phyloP scores from a whole-genome alignment of 2,888 invertebrate genomes.

The Podabrus alpinus region DNA sequence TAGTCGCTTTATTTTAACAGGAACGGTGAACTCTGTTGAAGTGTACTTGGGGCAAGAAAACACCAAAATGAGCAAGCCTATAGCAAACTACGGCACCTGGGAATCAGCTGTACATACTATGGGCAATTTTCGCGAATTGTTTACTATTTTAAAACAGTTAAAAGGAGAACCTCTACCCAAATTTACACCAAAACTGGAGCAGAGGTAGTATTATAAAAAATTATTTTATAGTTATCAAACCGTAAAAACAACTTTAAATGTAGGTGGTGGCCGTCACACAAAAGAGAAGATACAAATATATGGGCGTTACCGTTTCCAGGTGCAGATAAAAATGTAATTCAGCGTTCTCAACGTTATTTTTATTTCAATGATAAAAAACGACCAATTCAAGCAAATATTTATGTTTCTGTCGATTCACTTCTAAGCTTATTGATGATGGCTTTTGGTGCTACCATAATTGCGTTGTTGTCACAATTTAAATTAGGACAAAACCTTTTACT shows the following conservation, averaged over 20 bases:
- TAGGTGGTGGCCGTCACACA: background rate
- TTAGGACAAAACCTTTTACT: conserved; percentile 68
- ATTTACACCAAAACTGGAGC: conserved; percentile 41
- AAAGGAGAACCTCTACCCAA: conserved; percentile 67
- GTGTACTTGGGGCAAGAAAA: conserved; percentile 63
- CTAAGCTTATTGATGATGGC: conserved; percentile 57
- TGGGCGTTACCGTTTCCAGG: conserved; percentile 71
- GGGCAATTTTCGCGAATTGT: conserved; percentile 65
- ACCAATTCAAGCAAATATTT: conserved; percentile 80
- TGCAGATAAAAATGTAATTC: conserved; percentile 80
- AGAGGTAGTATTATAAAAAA: background rate
- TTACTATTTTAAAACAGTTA: conserved; percentile 56
- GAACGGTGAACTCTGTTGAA: conserved; percentile 77
- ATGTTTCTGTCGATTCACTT: conserved; percentile 59
- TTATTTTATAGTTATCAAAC: too few species aligned
- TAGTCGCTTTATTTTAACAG: conserved; percentile 44
- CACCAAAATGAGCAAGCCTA: conserved; percentile 50
- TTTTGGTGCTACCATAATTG: conserved; percentile 65
- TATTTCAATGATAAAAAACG: conserved; percentile 69
- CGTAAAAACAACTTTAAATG: background rate
- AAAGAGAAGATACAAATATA: background rate
- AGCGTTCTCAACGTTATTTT: conserved; percentile 77
- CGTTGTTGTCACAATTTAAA: conserved; percentile 62
- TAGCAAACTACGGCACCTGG: conserved; percentile 87
- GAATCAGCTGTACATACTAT: conserved; percentile 82